Evolutionary conservation across 2,888 invertebrate genomes (phyloP).

Genomic region (Herminia tarsipennalis): DNA sequence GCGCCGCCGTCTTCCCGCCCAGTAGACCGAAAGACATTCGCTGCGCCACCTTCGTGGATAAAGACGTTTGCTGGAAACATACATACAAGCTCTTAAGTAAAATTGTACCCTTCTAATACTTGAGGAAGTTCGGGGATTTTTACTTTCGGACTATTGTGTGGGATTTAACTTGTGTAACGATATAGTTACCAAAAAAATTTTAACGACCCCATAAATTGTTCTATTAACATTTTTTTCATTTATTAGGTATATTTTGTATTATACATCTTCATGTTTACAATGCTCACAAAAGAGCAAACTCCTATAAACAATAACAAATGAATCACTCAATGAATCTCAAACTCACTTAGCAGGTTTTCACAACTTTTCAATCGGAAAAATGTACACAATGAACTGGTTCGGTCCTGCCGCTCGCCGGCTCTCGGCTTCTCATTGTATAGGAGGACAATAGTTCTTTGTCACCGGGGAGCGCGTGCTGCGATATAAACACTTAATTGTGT

Average conservation of each 20-base stretch:
- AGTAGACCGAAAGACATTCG: slow-evolving; percentile 97
- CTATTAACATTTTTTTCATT: no score
- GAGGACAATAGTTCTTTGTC: not conserved
- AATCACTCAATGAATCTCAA: not conserved
- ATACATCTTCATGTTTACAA: no score
- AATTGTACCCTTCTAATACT: no score
- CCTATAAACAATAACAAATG: not conserved
- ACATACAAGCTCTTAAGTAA: not conserved
- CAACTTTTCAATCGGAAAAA: not conserved
- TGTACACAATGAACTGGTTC: not conserved
- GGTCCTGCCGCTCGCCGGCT: no score
- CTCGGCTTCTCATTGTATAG: not conserved
- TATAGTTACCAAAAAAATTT: no score
- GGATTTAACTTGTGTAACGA: no score
- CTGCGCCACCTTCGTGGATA: slow-evolving; percentile 97
- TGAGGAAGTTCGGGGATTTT: not conserved
- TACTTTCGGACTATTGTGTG: no score
- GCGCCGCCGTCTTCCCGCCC: slow-evolving; percentile 90
- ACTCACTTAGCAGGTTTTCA: not conserved
- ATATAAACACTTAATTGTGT: not conserved
- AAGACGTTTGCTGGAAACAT: slow-evolving; percentile 91
- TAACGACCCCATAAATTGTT: no score
- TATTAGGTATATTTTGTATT: no score
- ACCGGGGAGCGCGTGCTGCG: not conserved
- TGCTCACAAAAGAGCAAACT: no score